A percentile compares a stretch with the other conserved stretches of the same genome.
phyloP scores from a whole-genome alignment of 2,113 vertebrate genomes.

The Saccopteryx bilineata region DNA sequence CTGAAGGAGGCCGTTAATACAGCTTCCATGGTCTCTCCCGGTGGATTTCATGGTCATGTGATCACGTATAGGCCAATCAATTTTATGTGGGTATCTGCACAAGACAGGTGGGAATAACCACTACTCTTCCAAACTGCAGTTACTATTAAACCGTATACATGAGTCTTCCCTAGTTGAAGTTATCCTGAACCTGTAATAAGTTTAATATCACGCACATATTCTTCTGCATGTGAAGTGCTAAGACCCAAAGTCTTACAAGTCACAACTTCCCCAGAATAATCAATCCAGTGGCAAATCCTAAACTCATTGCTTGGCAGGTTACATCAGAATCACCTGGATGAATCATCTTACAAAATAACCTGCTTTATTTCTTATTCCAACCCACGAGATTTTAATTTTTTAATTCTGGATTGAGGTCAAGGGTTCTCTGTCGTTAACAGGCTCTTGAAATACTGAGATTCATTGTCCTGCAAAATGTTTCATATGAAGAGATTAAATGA shows the following conservation, averaged over 20 bases:
- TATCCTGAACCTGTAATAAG: background rate
- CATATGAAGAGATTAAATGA: background rate
- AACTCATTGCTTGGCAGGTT: background rate
- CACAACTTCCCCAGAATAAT: background rate
- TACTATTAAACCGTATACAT: background rate
- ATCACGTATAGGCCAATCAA: background rate
- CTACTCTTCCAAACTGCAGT: background rate
- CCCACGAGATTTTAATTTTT: background rate
- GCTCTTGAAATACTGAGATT: background rate
- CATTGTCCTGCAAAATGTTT: background rate
- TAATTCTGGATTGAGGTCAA: background rate
- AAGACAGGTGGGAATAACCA: background rate
- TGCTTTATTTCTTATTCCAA: conserved; percentile 1
- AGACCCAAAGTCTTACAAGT: background rate
- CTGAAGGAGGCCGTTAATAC: background rate
- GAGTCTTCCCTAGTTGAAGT: background rate
- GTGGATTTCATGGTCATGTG: background rate
- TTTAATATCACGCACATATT: background rate
- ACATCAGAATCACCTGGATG: background rate
- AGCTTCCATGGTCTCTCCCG: background rate
- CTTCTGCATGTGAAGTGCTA: background rate
- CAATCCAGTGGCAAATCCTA: background rate
- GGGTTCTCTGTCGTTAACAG: background rate
- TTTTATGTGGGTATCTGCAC: background rate
- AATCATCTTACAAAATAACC: background rate